These are phyloP conservation scores for Eupsilia transversa DNA, from an alignment of 2,888 invertebrate species.

Conservation along the genomic window DNA sequence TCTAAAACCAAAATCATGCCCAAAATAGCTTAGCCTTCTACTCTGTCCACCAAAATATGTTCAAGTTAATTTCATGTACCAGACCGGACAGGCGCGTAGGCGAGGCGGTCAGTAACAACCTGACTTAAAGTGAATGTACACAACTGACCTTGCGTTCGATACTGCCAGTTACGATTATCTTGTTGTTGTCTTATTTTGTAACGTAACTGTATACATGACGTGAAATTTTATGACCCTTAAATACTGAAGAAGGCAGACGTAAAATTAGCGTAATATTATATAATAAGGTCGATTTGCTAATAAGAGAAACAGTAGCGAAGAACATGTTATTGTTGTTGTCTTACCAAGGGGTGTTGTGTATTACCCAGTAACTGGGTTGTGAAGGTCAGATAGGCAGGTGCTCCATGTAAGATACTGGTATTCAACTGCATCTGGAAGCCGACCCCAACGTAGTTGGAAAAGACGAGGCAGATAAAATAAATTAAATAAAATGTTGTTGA, in stretches of 20 bases:
- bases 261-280: not conserved
- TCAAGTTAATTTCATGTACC: not conserved
- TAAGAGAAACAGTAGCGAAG: not conserved
- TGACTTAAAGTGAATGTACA: slow-evolving; percentile 60
- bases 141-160: slow-evolving; percentile 55
- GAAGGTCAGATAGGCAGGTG: not conserved
- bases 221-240: slow-evolving; percentile 32
- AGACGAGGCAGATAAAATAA: not conserved
- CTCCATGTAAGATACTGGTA: not conserved
- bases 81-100: not conserved
- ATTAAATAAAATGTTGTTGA: not conserved
- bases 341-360: no score
- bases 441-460: not conserved
- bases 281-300: not conserved
- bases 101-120: slow-evolving; percentile 4
- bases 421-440: not conserved
- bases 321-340: not conserved
- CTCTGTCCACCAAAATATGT: not conserved
- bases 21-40: not conserved
- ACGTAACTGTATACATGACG: slow-evolving; percentile 33
- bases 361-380: not conserved
- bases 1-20: not conserved
- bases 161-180: slow-evolving; percentile 54
- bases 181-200: slow-evolving; percentile 57
- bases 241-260: slow-evolving; percentile 5